Base-by-base conservation (phyloP, 2,113 vertebrate genomes). In the Vidua macroura region DNA sequence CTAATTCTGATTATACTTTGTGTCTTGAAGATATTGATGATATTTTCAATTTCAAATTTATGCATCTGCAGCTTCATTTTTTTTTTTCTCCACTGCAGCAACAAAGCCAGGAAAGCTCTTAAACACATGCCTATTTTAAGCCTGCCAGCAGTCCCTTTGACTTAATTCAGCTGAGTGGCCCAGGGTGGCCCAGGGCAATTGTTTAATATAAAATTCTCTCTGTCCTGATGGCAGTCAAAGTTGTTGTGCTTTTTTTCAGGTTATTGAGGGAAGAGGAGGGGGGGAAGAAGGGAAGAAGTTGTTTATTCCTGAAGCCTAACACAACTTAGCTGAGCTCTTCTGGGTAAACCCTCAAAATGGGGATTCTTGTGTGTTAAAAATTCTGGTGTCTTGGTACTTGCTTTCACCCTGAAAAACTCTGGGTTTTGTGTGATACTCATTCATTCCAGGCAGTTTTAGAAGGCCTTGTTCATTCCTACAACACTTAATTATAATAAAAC, bases 91-190 rank as follows among this genome's bases (percentile, higher is more conserved):
- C 11, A 27, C 53, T 89, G 59, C 59, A 73, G 41, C 46, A 81
- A 20, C 44, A 88, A 85, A 83, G 68, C 27, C 86, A 95, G 53
- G 25, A 80, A 86, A 78, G 41, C 59, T 81, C 37, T 93, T 95
- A 89, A 83, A 60, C 10, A 41, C 33, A 24, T 33, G 13, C 60
- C 60, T 70, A 31, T 81, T 87, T 89, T 75, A 90, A 90, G 55
- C 48, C 58, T 78, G 53, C 44, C 66, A 94, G 75, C 39, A 86
- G 68, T 88, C 27, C 13, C 43, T 80, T 82, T 93, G 49, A 78
- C 59, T 97, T 90, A 85, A 78, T 78, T 89, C 64, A 66, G 43
- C 60, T 87, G 77, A 89, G 59, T 66, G 35, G 77, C n/a, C 52
- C 24, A 30, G 37, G 30, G 27, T 67, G 28, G 52, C 64, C 2